Evolutionary conservation across 2,113 vertebrate genomes (phyloP), one percentile per base, ranked within the genome.

Genomic region (Noctilio leporinus): DNA sequence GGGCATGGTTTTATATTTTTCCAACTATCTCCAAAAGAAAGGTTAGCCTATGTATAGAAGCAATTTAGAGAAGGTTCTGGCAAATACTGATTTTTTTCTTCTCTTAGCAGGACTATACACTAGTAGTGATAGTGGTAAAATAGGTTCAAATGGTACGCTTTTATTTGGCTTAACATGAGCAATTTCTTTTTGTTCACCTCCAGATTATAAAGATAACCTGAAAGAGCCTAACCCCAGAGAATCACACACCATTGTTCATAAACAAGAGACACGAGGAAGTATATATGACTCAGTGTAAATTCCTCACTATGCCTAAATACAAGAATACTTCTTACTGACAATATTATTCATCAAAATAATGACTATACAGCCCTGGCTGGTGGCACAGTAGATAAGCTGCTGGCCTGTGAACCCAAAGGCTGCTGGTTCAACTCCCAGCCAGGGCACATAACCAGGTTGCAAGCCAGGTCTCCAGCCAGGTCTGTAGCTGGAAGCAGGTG

Each of bases 1-100:
- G n/a, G n/a, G n/a, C n/a, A n/a, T n/a, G 53, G 80, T 43, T 72
- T 86, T 88, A 53, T 53, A 88, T 93, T 15, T 93, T 85, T 47
- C 22, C 22, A 70, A 15, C 2, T 7, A 43, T 72, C 3, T 84
- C 15, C 7, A 83, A 84, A n/a, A 89, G 4, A 40, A 86, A 84
- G 9, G 28, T 20, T 85, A 1, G 2, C 16, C 24, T 53, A 10
- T 49, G 14, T n/a, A 62, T 77, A 84, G 10, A 59, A 82, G 10
- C 8, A 45, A 78, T 28, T 45, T 8, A 93, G 35, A 40, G 28
- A 43, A 94, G n/a, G 5, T 65, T 45, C 19, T 84, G 14, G 30
- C 7, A 62, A 64, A 62, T 35, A 33, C 0, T 35, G 10, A 51
- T 7, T 35, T 88, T 88, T 86, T 72, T 20, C 38, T 55, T 91